Percentiles rank a stretch among this genome's conserved stretches.
These are phyloP conservation scores for Cancer borealis DNA, from an alignment of 2,888 invertebrate species.

Conservation along the genomic window DNA sequence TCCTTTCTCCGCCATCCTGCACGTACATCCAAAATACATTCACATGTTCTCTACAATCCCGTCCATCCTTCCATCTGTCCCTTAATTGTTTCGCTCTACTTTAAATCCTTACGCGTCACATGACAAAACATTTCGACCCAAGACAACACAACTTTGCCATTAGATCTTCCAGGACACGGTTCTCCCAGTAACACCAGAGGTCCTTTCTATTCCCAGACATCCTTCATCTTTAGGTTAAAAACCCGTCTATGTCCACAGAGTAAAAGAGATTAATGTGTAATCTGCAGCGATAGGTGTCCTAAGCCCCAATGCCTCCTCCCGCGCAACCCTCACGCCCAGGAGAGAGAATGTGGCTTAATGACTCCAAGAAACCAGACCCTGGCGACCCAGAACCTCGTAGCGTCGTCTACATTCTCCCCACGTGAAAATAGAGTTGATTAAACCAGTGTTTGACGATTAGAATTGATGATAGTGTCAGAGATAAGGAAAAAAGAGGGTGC, in stretches of 20 bases:
- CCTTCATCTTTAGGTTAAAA: not conserved
- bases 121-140: not conserved
- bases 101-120: not conserved
- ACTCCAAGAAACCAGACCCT: conserved; percentile 13
- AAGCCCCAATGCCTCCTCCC: not conserved
- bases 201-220: not conserved
- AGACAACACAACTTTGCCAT: conserved; percentile 3
- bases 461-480: conserved; percentile 59
- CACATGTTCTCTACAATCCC: not conserved
- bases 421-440: conserved; percentile 60
- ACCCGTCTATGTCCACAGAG: not conserved
- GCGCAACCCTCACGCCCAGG: not conserved
- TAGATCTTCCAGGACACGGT: not conserved
- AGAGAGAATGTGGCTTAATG: conserved; percentile 30
- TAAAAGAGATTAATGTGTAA: not conserved
- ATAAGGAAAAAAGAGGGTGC: conserved; percentile 51
- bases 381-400: conserved; percentile 21
- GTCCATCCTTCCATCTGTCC: not conserved
- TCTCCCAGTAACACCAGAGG: not conserved
- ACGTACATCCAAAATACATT: not conserved
- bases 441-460: conserved; percentile 44
- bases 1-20: not conserved
- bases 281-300: conserved; percentile 23
- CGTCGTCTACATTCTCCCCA: conserved; percentile 34
- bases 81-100: not conserved